Base-by-base conservation (phyloP, 2,797 vertebrate genomes). In the Ctenopoma multispine region DNA sequence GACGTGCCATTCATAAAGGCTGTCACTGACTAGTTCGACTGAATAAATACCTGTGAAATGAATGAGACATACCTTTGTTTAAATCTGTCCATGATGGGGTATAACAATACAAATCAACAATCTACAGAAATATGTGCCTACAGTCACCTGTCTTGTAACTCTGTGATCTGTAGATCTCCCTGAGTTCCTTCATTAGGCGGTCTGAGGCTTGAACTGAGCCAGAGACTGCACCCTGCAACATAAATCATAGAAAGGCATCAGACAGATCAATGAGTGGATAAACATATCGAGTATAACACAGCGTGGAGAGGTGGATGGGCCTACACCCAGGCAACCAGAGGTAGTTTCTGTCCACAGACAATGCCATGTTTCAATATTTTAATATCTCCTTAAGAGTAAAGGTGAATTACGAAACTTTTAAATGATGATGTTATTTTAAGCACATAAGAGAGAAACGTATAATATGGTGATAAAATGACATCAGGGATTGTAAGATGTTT, bases 141-240 rank as follows among this genome's bases (percentile, higher is more conserved):
- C 38, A 48, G 5, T 86, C 88, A 97, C 97, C 98, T 92, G 96
- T 95, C 94, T 99, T 99, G 88, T 97, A 99, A 93, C 97, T 99
- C 93, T 98, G 96, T 83, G 98, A 99, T 91, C 97, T 94, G 93
- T 99, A 99, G 92, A 99, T 98, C 94, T 99, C 98, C 95, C 97
- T 95, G 94, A 99, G 97, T 92, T 99, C 98, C 96, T 99, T 99
- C 97, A 99, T 99, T 80, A 99, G 96, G 86, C 98, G 96, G 92
- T 99, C 98, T 59, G 98, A 98, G 72, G 98, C 98, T 93, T 99
- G 98, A 76, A 99, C 97, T 4, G 97, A 99, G 76, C 98, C 97
- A 60, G 97, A 98, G 76, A 99, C 97, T 1, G 97, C 97, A 84
- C 96, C 97, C 97, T 99, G 94, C 69, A 92, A 95, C 40, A 72